Evolutionary conservation across 2,113 vertebrate genomes (phyloP), one percentile per base, ranked within the genome.

Genomic region (Casuarius casuarius): DNA sequence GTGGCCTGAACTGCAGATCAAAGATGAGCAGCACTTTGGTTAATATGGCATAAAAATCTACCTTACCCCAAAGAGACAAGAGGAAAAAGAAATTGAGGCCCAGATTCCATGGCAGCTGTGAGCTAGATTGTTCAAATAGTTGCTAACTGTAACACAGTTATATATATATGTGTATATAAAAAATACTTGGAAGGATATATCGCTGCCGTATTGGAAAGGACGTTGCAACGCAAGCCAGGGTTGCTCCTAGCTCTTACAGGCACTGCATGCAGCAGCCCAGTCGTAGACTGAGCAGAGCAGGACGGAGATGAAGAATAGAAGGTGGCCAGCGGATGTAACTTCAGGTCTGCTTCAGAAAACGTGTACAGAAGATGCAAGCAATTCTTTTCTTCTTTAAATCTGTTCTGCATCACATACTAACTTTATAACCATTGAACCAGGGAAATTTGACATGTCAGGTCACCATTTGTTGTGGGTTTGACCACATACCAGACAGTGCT

Each of bases 1-100:
- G 56, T 76, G 59, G 65, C 98, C 97, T 97, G 95, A 95, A 96
- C 92, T 97, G 88, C 95, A 98, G 98, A 98, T 98, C 97, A 98
- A 98, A 99, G 98, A 96, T 52, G 46, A 97, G 91, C 91, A 96
- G 93, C 97, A 96, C 97, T 98, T 96, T 73, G 91, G 72, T 79
- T 92, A 93, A 90, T 86, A 94, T 97, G 97, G 97, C 96, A 94
- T 96, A 96, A 62, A 84, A 96, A 87, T 81, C 95, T 93, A 91
- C 96, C 93, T 97, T 96, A 97, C 91, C 48, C 68, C 44, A 72
- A 88, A 94, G 95, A 96, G 68, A 48, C 82, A 79, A 73, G 96
- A 96, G 96, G 52, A 48, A 88, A 97, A 94, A 97, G 97, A 95
- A 94, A 48, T 89, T 62, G 79, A 86, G 84, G 77, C 75, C 73